Evolutionary conservation across 2,888 invertebrate genomes (phyloP).

Genomic region (Physocephala rufipes): DNA sequence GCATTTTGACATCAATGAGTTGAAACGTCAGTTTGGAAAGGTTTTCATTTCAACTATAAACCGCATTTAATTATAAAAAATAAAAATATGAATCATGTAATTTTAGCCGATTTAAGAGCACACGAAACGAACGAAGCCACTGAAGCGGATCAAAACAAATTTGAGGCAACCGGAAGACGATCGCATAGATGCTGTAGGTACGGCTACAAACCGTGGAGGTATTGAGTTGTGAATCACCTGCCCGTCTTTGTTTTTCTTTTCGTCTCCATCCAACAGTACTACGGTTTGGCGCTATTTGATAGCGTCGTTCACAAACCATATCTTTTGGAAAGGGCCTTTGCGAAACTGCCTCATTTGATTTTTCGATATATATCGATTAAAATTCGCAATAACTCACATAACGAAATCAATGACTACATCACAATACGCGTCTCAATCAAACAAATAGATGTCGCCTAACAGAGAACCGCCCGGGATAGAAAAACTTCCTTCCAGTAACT

Average conservation of each 20-base stretch:
- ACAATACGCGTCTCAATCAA: neutral
- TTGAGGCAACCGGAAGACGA: neutral
- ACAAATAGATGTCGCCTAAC: constrained; percentile 22
- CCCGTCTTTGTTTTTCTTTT: neutral
- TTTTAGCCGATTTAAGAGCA: too few relatives aligned
- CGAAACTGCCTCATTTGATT: too few relatives aligned
- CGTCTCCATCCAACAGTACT: neutral
- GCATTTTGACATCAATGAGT: too few relatives aligned
- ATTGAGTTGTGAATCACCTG: constrained; percentile 17
- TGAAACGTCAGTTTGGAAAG: too few relatives aligned
- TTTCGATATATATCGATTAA: constrained; percentile 13
- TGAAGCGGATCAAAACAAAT: neutral
- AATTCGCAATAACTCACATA: neutral
- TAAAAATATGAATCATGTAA: too few relatives aligned
- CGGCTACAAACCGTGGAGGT: neutral
- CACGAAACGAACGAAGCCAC: neutral
- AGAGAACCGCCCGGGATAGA: too few relatives aligned
- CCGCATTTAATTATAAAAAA: too few relatives aligned
- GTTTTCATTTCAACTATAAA: too few relatives aligned
- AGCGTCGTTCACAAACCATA: neutral
- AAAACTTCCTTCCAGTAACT: too few relatives aligned
- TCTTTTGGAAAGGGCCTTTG: neutral
- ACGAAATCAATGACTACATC: neutral
- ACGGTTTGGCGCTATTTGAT: neutral
- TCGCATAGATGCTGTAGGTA: neutral